A percentile compares a stretch with the other conserved stretches of the same genome.
Conservation (phyloP, 2,888 invertebrate species). For the Drosophila limbata region DNA sequence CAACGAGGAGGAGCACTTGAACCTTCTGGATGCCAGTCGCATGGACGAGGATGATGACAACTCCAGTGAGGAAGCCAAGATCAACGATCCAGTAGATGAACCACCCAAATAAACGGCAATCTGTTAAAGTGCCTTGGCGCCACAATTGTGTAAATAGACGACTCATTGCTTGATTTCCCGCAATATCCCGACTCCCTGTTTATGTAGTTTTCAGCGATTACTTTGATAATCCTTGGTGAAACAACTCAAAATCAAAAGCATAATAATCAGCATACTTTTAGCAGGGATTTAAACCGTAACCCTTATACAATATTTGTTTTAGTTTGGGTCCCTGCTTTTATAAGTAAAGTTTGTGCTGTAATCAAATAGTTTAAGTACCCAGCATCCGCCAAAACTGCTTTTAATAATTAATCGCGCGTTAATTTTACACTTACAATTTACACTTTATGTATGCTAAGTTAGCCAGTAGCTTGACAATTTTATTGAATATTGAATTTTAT, state of each 20-base stretch:
- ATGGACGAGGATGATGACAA: constrained; percentile 75
- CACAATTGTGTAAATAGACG: constrained; percentile 50
- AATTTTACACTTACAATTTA: constrained; percentile 6
- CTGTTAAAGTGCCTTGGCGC: neutral
- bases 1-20: constrained; percentile 60
- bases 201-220: constrained; percentile 30
- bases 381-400: constrained; percentile 45
- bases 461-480: constrained; percentile 32
- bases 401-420: constrained; percentile 32
- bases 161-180: constrained; percentile 36
- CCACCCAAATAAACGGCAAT: constrained; percentile 38
- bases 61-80: constrained; percentile 58
- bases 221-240: constrained; percentile 1
- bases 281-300: too few species aligned
- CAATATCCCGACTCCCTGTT: constrained; percentile 9
- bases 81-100: constrained; percentile 22
- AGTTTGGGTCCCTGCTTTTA: too few species aligned
- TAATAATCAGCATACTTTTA: constrained; percentile 8
- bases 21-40: constrained; percentile 54
- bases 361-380: constrained; percentile 21
- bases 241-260: constrained; percentile 20
- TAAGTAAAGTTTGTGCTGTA: constrained; percentile 21
- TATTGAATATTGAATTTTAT: constrained; percentile 45
- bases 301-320: too few species aligned
- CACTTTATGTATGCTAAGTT: constrained; percentile 12